A percentile compares a stretch with the other conserved stretches of the same genome.
Evolutionary conservation across 2,113 vertebrate genomes (phyloP).

Genomic region (Anguilla rostrata): DNA sequence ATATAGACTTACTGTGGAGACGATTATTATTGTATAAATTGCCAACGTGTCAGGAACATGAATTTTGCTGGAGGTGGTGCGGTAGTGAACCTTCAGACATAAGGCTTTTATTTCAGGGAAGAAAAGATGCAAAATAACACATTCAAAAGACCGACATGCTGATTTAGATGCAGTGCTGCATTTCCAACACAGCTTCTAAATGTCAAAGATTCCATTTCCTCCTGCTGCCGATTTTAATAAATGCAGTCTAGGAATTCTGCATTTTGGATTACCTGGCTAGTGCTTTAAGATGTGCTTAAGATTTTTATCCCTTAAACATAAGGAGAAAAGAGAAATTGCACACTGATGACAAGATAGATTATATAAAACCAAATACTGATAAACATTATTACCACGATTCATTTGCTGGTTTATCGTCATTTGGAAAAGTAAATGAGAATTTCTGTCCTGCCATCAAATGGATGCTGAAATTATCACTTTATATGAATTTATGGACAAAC

Average conservation of each 20-base stretch:
- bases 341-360: neutral
- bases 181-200: neutral
- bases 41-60: neutral
- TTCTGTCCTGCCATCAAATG: no score
- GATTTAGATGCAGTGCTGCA: neutral
- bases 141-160: neutral
- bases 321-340: neutral
- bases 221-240: neutral
- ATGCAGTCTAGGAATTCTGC: neutral
- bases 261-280: neutral
- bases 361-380: no score
- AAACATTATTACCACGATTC: no score
- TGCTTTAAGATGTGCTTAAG: neutral
- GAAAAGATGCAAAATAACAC: no score
- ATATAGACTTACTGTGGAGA: neutral
- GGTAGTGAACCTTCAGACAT: neutral
- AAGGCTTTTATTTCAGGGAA: neutral
- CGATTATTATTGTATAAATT: slow-evolving; percentile 1
- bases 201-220: neutral
- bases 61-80: neutral
- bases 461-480: no score
- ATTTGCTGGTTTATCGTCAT: neutral
- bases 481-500: no score
- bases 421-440: neutral
- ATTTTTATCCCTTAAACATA: neutral